These are phyloP conservation scores for Parazoanthus darwini DNA, from an alignment of 92 coral and sea anemone species.

Conservation along the genomic window DNA sequence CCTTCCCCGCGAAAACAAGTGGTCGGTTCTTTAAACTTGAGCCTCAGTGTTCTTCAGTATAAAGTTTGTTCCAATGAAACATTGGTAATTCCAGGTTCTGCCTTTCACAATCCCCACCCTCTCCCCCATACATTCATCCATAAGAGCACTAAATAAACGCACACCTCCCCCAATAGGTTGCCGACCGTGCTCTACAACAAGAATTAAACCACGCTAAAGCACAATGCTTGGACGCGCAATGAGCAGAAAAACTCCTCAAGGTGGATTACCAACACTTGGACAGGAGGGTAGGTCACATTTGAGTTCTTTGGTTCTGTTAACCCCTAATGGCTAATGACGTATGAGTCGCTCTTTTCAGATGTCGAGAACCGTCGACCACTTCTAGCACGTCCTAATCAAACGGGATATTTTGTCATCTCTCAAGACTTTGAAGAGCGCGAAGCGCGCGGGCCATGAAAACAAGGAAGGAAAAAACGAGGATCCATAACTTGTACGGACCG, in stretches of 20 bases:
- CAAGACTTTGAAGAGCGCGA: too few species aligned
- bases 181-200: constrained; percentile 68
- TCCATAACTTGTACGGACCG: too few species aligned
- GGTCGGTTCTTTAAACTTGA: too few species aligned
- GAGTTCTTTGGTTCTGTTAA: neutral
- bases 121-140: neutral
- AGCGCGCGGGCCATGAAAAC: too few species aligned
- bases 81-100: too few species aligned
- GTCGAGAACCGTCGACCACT: neutral
- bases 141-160: neutral
- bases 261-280: constrained; percentile 85
- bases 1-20: too few species aligned
- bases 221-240: constrained; percentile 86
- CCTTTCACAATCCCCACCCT: too few species aligned
- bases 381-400: too few species aligned
- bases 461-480: too few species aligned
- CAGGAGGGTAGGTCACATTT: constrained; percentile 63
- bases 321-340: neutral
- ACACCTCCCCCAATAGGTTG: constrained; percentile 38
- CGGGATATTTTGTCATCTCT: too few species aligned
- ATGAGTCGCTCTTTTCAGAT: neutral
- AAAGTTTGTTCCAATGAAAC: too few species aligned
- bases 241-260: constrained; percentile 87
- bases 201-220: constrained; percentile 93
- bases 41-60: too few species aligned